phyloP scores from a whole-genome alignment of 2,113 vertebrate genomes.

The Limanda limanda region DNA sequence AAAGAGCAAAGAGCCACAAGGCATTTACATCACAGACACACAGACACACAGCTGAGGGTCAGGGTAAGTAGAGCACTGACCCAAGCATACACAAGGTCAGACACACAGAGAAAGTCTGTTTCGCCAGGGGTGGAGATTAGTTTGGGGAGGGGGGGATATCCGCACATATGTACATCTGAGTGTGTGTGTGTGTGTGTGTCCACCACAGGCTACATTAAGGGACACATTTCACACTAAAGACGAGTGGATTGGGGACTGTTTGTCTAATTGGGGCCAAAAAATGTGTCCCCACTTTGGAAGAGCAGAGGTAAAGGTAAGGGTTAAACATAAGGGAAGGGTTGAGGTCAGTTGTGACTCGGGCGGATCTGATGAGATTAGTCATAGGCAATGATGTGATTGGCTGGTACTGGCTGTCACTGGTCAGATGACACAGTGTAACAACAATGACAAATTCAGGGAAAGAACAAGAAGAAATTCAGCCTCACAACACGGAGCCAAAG shows the following conservation, averaged over 20 bases:
- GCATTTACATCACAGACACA: slow-evolving; percentile 59
- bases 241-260: neutral
- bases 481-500: neutral
- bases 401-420: slow-evolving; percentile 55
- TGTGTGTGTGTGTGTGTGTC: slow-evolving; percentile 4
- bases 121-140: neutral
- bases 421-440: slow-evolving; percentile 42
- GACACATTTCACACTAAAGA: neutral
- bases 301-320: neutral
- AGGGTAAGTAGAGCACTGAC: slow-evolving; percentile 65
- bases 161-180: neutral
- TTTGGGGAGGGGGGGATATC: neutral
- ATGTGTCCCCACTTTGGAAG: neutral
- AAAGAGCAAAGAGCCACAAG: slow-evolving; percentile 56
- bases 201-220: neutral
- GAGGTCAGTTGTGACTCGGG: neutral
- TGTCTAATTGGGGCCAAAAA: neutral
- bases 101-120: slow-evolving; percentile 64
- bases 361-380: slow-evolving; percentile 54
- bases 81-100: slow-evolving; percentile 58
- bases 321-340: neutral
- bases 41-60: slow-evolving; percentile 14
- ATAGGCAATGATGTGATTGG: slow-evolving; percentile 54
- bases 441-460: neutral
- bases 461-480: neutral